phyloP scores from a whole-genome alignment of 2,113 vertebrate species.

The Xiphophorus hellerii region DNA sequence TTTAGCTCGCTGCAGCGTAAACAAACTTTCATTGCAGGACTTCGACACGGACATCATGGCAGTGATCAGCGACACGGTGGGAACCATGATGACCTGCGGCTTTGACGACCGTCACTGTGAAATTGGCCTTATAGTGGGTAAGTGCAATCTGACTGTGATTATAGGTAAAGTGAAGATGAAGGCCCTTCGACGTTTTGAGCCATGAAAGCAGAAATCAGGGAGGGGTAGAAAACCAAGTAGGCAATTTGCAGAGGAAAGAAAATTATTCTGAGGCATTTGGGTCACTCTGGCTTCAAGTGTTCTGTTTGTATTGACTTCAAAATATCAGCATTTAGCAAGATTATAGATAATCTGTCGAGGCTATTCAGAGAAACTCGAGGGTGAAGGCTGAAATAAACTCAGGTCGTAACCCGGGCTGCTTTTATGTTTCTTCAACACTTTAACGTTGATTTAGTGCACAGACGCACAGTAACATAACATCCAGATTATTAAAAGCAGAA shows the following conservation, averaged over 20 bases:
- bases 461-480: no score
- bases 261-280: background rate
- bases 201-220: background rate
- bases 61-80: conserved; percentile 95
- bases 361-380: background rate
- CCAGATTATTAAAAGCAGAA: background rate
- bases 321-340: background rate
- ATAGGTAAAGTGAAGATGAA: background rate
- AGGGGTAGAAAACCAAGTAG: background rate
- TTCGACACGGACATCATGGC: conserved; percentile 94
- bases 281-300: background rate
- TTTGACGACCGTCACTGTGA: conserved; percentile 96
- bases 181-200: background rate
- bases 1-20: background rate
- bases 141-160: conserved; percentile 56
- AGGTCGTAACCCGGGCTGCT: no score
- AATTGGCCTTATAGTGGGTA: conserved; percentile 95
- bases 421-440: background rate
- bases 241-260: background rate
- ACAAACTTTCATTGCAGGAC: conserved; percentile 80
- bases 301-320: background rate
- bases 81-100: conserved; percentile 99
- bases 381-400: background rate
- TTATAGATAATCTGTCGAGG: background rate
- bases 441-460: background rate